Percentiles rank a stretch among this genome's conserved stretches.
These are phyloP conservation scores for Silurus meridionalis DNA, from an alignment of 2,113 vertebrate genomes.

Conservation along the genomic window DNA sequence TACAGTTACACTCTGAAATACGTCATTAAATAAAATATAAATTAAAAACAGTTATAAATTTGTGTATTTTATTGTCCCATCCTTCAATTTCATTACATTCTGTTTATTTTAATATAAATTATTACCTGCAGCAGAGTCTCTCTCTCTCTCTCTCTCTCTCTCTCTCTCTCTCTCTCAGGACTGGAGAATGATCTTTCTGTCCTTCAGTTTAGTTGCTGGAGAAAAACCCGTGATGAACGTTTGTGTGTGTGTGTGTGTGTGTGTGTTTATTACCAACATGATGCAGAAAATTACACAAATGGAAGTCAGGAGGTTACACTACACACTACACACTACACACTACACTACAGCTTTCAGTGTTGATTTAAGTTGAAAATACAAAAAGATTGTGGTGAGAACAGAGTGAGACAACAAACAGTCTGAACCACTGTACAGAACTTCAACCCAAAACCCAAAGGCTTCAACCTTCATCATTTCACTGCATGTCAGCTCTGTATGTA, in stretches of 20 bases:
- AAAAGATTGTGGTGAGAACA: background rate
- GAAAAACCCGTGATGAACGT: constrained; percentile 56
- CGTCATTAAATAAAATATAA: background rate
- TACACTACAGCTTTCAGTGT: background rate
- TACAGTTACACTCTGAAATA: background rate
- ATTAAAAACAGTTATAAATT: background rate
- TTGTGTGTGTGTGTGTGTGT: constrained; percentile 62
- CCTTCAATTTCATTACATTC: background rate
- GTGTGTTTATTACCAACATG: constrained; percentile 65
- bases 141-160: background rate
- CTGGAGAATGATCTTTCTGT: background rate
- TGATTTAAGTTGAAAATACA: background rate
- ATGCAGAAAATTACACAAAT: constrained; percentile 70
- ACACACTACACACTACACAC: background rate
- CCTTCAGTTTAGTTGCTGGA: constrained; percentile 35
- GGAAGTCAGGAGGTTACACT: constrained; percentile 68
- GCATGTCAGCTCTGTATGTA: too few relatives aligned
- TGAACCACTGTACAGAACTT: too few relatives aligned
- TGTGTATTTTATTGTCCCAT: background rate
- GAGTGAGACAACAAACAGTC: too few relatives aligned
- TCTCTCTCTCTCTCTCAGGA: background rate
- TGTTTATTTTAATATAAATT: background rate
- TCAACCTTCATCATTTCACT: too few relatives aligned
- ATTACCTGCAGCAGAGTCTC: constrained; percentile 40
- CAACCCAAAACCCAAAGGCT: too few relatives aligned